phyloP scores from a whole-genome alignment of 2,113 vertebrate species.

The Pachycephala philippinensis region DNA sequence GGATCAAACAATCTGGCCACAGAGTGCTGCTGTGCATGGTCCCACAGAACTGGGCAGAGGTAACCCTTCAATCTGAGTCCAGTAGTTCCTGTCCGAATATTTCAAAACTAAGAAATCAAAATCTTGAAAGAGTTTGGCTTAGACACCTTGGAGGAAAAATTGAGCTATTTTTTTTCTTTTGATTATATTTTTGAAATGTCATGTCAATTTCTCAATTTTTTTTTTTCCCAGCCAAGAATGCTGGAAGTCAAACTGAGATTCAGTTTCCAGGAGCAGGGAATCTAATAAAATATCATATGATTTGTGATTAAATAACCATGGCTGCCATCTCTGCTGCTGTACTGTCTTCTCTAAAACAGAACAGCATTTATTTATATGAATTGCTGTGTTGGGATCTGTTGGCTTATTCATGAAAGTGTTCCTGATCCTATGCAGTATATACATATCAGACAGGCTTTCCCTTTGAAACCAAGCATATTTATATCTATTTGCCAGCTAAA shows the following conservation, averaged over 20 bases:
- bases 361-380: neutral
- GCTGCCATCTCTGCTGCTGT: neutral
- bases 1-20: neutral
- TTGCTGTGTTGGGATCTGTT: neutral
- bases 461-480: neutral
- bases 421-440: neutral
- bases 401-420: neutral
- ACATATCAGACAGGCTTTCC: neutral
- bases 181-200: neutral
- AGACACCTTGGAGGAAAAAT: neutral
- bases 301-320: neutral
- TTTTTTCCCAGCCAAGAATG: neutral
- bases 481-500: slow-evolving; percentile 1
- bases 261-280: neutral
- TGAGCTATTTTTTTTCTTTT: neutral
- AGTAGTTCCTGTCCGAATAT: neutral
- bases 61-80: neutral
- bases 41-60: neutral
- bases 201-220: neutral
- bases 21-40: neutral
- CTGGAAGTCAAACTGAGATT: neutral
- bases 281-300: neutral
- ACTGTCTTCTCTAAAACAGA: neutral
- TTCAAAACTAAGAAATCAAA: neutral
- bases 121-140: neutral